phyloP scores from a whole-genome alignment of 2,113 vertebrate genomes.

The Coturnix japonica region DNA sequence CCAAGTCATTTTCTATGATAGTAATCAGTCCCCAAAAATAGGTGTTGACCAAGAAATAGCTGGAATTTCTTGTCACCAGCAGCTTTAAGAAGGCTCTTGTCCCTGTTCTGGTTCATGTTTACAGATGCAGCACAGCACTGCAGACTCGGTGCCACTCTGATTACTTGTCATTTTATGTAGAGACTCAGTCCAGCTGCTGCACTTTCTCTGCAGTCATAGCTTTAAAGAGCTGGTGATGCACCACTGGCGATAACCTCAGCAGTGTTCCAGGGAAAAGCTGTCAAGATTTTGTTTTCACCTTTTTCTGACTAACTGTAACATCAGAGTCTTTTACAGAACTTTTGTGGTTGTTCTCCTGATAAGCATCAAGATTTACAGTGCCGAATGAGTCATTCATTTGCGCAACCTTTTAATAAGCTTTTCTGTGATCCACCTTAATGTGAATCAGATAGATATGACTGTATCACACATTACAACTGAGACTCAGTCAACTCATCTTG shows the following conservation, averaged over 20 bases:
- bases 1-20: background rate
- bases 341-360: slow-evolving; percentile 1
- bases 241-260: background rate
- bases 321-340: background rate
- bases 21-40: background rate
- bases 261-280: background rate
- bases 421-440: background rate
- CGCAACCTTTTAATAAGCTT: background rate
- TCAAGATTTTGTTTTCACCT: slow-evolving; percentile 20
- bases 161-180: background rate
- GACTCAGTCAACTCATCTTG: background rate
- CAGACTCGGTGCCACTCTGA: background rate
- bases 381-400: slow-evolving; percentile 9
- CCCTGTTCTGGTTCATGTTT: background rate
- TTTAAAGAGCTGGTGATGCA: background rate
- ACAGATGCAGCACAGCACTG: background rate
- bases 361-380: slow-evolving; percentile 13
- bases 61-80: background rate
- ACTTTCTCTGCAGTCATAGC: background rate
- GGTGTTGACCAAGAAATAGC: background rate
- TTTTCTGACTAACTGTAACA: background rate
- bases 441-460: background rate
- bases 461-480: background rate
- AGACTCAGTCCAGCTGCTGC: background rate
- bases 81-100: background rate